Conservation (phyloP, 2,113 vertebrate species). For the Macquaria ambigua region DNA sequence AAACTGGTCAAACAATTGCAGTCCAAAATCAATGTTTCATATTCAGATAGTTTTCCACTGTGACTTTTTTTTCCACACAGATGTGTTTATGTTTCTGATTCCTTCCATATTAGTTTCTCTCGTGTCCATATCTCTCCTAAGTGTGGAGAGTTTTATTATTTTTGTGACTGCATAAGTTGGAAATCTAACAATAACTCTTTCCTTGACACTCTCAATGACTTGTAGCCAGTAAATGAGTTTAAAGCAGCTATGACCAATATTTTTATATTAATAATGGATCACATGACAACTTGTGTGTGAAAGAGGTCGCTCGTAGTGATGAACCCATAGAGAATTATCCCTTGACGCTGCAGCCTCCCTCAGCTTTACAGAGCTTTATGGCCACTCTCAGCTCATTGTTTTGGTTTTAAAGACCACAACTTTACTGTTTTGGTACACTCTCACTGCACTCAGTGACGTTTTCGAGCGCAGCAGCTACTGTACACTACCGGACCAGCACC, state of each 20-base stretch:
- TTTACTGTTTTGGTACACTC: background rate
- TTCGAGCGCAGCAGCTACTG: background rate
- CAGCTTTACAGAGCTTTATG: background rate
- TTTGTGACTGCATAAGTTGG: slow-evolving; percentile 14
- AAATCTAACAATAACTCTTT: slow-evolving; percentile 20
- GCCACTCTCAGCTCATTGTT: background rate
- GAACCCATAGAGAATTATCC: background rate
- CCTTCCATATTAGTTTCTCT: slow-evolving; percentile 39
- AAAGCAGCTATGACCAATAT: background rate
- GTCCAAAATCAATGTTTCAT: slow-evolving; percentile 51
- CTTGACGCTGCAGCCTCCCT: background rate
- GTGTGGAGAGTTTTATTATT: slow-evolving; percentile 30
- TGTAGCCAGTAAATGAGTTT: background rate
- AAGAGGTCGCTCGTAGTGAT: background rate
- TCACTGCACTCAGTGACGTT: background rate
- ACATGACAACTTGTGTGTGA: background rate
- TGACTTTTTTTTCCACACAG: slow-evolving; percentile 9
- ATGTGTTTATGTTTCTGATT: slow-evolving; percentile 61
- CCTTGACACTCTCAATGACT: background rate
- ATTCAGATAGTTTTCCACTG: slow-evolving; percentile 41
- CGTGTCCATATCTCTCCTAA: background rate
- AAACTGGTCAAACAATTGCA: slow-evolving; percentile 46
- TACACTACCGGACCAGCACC: background rate
- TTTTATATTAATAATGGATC: background rate
- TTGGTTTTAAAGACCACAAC: background rate